phyloP scores from a whole-genome alignment of 1,140 invertebrate species.

The Caenorhabditis brenneri region DNA sequence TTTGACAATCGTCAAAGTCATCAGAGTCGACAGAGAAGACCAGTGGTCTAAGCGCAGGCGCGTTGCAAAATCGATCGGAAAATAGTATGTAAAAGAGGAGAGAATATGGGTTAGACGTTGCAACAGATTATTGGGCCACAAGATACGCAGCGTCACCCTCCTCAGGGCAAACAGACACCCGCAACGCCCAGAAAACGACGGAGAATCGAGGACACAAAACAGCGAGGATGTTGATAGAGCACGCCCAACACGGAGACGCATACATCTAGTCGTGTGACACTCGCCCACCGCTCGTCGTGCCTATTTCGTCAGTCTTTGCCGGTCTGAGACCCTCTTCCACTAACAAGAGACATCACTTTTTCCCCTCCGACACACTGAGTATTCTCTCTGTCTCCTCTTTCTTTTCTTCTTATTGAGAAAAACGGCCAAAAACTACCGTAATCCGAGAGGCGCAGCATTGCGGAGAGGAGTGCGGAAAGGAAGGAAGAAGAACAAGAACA shows the following conservation, averaged over 20 bases:
- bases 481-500: too few species aligned
- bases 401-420: neutral
- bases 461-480: neutral
- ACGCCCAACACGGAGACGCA: neutral
- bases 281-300: neutral
- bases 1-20: too few species aligned
- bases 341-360: neutral
- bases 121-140: neutral
- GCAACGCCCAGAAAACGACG: neutral
- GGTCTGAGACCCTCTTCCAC: neutral
- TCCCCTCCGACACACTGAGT: neutral
- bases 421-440: neutral
- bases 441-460: neutral
- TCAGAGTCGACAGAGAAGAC: neutral
- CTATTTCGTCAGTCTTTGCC: neutral
- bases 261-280: slow-evolving; percentile 33
- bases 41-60: slow-evolving; percentile 9
- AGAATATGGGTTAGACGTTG: neutral
- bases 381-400: neutral
- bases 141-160: neutral
- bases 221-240: neutral
- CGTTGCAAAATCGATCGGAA: neutral
- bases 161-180: neutral
- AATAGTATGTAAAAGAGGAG: neutral
- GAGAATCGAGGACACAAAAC: slow-evolving; percentile 24